A percentile compares a stretch with the other conserved stretches of the same genome.
These are phyloP conservation scores for Neosilurus hyrtlii DNA, from an alignment of 2,797 vertebrate genomes.

Conservation along the genomic window DNA sequence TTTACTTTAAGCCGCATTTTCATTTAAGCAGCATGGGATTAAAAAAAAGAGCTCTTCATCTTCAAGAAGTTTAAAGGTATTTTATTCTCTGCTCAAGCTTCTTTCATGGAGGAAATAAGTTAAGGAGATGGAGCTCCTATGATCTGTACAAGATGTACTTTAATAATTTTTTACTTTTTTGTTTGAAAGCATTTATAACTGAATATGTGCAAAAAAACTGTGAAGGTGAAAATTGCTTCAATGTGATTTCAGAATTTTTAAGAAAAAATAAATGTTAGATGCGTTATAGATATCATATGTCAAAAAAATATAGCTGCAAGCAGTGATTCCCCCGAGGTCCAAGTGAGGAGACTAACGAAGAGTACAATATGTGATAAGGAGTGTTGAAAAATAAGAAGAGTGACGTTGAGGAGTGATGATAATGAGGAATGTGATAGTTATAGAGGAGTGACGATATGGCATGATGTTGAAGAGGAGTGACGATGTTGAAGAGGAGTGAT, in stretches of 20 bases:
- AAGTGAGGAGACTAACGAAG: no score
- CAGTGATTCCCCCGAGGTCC: no score
- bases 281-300: no score
- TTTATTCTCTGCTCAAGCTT: constrained; percentile 1
- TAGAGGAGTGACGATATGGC: no score
- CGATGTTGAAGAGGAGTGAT: no score
- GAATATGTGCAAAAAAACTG: neutral
- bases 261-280: neutral
- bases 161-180: neutral
- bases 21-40: neutral
- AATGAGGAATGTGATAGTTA: no score
- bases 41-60: neutral
- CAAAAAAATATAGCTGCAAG: no score
- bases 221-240: neutral
- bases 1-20: constrained; percentile 21
- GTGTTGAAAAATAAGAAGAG: no score
- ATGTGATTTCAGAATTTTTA: neutral
- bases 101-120: neutral
- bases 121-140: neutral
- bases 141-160: neutral
- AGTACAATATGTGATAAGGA: no score
- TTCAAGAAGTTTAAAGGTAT: constrained; percentile 11
- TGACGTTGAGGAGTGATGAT: no score
- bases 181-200: neutral
- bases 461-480: no score